These are phyloP conservation scores for Lacerta bilineata DNA, from an alignment of 2,797 vertebrate species.

Conservation along the genomic window DNA sequence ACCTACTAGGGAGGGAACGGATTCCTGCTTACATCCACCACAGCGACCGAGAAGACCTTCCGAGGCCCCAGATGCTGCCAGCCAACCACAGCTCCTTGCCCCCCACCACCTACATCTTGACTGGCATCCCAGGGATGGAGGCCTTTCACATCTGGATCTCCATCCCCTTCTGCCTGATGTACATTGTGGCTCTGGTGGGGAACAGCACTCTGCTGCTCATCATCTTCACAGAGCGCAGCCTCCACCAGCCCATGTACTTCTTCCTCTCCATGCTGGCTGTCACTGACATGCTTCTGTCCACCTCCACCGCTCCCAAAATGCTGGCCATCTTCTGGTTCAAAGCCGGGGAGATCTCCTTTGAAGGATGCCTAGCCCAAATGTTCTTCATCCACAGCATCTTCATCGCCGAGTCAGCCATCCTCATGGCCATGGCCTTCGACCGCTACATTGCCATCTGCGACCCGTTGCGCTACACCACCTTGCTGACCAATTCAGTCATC, in stretches of 20 bases:
- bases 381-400: slow-evolving; percentile 75
- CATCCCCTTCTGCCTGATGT: slow-evolving; percentile 60
- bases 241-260: slow-evolving; percentile 84
- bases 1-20: too few relatives aligned
- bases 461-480: slow-evolving; percentile 49
- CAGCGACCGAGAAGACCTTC: too few relatives aligned
- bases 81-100: background rate
- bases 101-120: slow-evolving; percentile 39
- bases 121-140: slow-evolving; percentile 50
- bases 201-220: slow-evolving; percentile 54
- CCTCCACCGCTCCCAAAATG: slow-evolving; percentile 73
- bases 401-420: slow-evolving; percentile 63
- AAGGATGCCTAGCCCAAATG: slow-evolving; percentile 81
- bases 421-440: slow-evolving; percentile 80
- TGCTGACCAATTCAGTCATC: slow-evolving; percentile 52
- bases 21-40: too few relatives aligned
- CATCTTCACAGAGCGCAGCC: slow-evolving; percentile 48
- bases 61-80: too few relatives aligned
- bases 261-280: slow-evolving; percentile 81
- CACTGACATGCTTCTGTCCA: slow-evolving; percentile 79
- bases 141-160: slow-evolving; percentile 50
- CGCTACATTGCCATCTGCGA: slow-evolving; percentile 72
- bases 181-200: slow-evolving; percentile 41
- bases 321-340: slow-evolving; percentile 60
- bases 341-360: slow-evolving; percentile 11